Evolutionary conservation across 1,140 invertebrate species (phyloP).

Genomic region (Forficula auricularia): DNA sequence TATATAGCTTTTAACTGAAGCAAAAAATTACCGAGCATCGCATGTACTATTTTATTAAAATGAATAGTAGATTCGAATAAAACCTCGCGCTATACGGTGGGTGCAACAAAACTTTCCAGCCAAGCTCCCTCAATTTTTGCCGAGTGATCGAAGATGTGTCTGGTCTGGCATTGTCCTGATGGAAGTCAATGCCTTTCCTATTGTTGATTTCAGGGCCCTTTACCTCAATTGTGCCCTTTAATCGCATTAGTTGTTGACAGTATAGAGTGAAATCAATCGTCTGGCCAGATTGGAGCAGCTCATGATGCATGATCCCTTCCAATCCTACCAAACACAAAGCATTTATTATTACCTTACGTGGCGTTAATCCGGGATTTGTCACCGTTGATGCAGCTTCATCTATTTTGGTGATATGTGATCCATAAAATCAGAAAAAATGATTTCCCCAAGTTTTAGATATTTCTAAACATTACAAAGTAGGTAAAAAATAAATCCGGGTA

Average conservation of each 20-base stretch:
- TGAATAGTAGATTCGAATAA: too few species aligned
- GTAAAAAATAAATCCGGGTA: too few species aligned
- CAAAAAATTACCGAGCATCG: too few species aligned
- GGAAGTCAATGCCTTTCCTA: slow-evolving; percentile 20
- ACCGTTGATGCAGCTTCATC: slow-evolving; percentile 15
- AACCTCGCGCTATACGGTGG: too few species aligned
- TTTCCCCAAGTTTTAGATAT: too few species aligned
- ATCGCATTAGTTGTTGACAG: slow-evolving; percentile 20
- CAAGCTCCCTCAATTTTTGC: slow-evolving; percentile 10
- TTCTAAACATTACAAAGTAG: too few species aligned
- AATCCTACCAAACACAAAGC: slow-evolving; percentile 17
- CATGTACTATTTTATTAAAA: too few species aligned
- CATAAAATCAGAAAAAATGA: too few species aligned
- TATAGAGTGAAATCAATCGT: slow-evolving; percentile 15
- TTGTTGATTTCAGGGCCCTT: slow-evolving; percentile 21
- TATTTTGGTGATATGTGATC: slow-evolving; percentile 16
- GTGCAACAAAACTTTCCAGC: too few species aligned
- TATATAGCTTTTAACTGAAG: too few species aligned
- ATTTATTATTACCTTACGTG: slow-evolving; percentile 17
- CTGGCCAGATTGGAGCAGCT: slow-evolving; percentile 17
- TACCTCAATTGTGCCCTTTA: slow-evolving; percentile 18
- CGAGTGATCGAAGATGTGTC: slow-evolving; percentile 20
- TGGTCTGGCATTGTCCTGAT: slow-evolving; percentile 23
- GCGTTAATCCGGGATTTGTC: slow-evolving; percentile 12
- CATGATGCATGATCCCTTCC: slow-evolving; percentile 19